These are phyloP conservation scores for Odocoileus hemionus DNA, from an alignment of 2,113 vertebrate species.

Conservation along the genomic window DNA sequence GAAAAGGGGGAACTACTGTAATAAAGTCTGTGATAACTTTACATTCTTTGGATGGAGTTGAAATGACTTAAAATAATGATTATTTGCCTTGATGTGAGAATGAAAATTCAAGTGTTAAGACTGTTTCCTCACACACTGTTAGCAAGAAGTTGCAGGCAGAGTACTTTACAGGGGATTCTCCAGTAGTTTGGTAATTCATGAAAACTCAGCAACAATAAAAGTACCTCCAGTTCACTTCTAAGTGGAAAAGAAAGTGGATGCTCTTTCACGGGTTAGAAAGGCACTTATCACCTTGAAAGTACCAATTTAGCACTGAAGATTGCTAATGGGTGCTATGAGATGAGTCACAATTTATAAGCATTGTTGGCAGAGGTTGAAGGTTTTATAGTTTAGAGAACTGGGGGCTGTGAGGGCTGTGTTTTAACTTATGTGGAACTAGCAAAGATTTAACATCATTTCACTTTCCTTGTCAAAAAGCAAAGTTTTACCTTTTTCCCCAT, in stretches of 20 bases:
- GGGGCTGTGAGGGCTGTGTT: background rate
- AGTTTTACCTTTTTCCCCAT: background rate
- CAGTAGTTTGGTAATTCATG: background rate
- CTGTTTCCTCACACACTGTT: background rate
- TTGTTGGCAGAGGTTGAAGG: slow-evolving; percentile 19
- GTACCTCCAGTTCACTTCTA: background rate
- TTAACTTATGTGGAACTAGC: slow-evolving; percentile 31
- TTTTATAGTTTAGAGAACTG: slow-evolving; percentile 41
- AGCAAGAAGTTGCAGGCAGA: background rate
- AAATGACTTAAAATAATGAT: slow-evolving; percentile 21
- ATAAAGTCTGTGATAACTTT: background rate
- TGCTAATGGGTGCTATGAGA: slow-evolving; percentile 31
- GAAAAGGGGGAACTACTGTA: background rate
- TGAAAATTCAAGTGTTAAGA: background rate
- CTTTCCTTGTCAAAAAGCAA: slow-evolving; percentile 28
- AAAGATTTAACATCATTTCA: slow-evolving; percentile 16
- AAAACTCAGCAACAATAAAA: background rate
- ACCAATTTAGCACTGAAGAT: slow-evolving; percentile 36
- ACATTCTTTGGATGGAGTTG: background rate
- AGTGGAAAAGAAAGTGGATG: background rate
- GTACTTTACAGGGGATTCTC: background rate
- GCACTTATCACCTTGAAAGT: slow-evolving; percentile 30
- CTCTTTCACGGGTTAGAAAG: background rate
- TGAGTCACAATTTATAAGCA: slow-evolving; percentile 45
- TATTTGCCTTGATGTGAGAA: background rate